Conservation (phyloP, 2,888 invertebrate genomes). For the Meiosimyza decipiens region DNA sequence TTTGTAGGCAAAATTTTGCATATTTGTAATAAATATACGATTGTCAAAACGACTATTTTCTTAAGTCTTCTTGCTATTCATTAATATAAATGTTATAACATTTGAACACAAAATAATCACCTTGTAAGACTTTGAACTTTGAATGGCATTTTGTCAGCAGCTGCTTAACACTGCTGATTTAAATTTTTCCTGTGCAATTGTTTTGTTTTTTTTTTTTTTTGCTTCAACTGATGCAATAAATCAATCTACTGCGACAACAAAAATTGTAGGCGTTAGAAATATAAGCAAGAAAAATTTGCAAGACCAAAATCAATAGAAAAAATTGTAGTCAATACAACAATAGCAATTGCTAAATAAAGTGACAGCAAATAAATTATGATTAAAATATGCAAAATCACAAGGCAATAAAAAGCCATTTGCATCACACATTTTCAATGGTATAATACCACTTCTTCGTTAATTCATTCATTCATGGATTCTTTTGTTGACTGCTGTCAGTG, state of each 20-base stretch:
- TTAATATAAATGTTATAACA: too few relatives aligned
- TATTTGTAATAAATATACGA: too few relatives aligned
- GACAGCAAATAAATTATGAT: slow-evolving; percentile 8
- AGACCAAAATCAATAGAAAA: slow-evolving; percentile 4
- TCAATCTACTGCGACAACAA: slow-evolving; percentile 1
- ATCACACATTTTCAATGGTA: background rate
- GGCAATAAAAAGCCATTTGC: background rate
- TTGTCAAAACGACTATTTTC: too few relatives aligned
- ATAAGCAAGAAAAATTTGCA: slow-evolving; percentile 4
- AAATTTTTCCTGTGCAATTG: background rate
- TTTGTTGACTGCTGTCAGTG: background rate
- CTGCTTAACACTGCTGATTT: background rate
- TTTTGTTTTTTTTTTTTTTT: too few relatives aligned
- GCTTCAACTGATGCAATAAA: slow-evolving; percentile 11
- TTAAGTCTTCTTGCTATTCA: too few relatives aligned
- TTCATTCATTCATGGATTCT: too few relatives aligned
- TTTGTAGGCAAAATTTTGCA: too few relatives aligned
- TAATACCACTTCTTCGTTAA: background rate
- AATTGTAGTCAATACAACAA: background rate
- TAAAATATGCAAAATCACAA: background rate
- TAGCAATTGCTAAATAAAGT: background rate
- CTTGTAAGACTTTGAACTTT: too few relatives aligned
- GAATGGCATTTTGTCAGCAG: background rate
- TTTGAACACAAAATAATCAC: too few relatives aligned
- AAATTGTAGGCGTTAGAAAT: slow-evolving; percentile 19